phyloP scores from a whole-genome alignment of 1,140 invertebrate species.

The Monomorium pharaonis region DNA sequence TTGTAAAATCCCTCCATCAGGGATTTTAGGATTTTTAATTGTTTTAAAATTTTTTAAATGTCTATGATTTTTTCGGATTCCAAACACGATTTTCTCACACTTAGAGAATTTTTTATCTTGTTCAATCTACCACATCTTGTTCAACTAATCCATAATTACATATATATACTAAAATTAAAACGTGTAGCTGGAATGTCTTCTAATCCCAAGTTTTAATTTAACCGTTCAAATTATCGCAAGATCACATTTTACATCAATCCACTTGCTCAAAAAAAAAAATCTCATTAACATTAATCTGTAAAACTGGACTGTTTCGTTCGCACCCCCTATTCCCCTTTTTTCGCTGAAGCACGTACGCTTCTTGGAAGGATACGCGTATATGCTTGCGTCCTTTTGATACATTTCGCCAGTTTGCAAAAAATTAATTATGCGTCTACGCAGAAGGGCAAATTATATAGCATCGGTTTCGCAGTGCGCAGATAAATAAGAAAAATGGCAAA shows the following conservation, averaged over 20 bases:
- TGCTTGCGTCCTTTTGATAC: neutral
- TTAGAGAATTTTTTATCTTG: neutral
- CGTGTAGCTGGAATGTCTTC: neutral
- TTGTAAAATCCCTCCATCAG: too few species aligned
- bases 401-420: slow-evolving; percentile 21
- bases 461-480: slow-evolving; percentile 18
- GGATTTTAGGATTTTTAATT: neutral
- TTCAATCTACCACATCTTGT: neutral
- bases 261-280: neutral
- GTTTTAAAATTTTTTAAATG: neutral
- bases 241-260: neutral
- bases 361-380: neutral
- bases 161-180: neutral
- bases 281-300: slow-evolving; percentile 36
- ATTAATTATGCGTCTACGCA: slow-evolving; percentile 43
- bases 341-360: neutral
- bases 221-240: neutral
- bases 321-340: neutral
- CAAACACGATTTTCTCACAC: neutral
- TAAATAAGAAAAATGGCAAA: slow-evolving; percentile 19
- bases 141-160: neutral
- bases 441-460: slow-evolving; percentile 19
- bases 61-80: neutral
- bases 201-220: neutral
- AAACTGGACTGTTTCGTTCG: neutral